Percentiles rank a stretch among this genome's conserved stretches.
Conservation (phyloP, 2,888 invertebrate genomes). For the Anoplius nigerrimus region DNA sequence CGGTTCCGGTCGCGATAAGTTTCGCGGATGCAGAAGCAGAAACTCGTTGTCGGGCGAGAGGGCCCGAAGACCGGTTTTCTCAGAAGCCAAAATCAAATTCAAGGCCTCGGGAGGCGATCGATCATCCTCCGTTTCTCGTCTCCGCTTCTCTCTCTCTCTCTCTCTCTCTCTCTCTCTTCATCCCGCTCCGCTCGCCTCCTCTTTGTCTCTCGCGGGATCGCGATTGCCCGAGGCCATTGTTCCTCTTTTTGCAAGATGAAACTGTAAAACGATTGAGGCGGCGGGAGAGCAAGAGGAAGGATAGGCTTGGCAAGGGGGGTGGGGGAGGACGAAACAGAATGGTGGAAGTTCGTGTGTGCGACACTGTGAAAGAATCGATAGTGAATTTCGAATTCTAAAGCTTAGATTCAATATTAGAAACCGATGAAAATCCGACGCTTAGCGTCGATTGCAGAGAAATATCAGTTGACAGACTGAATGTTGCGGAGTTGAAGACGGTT, state of each 20-base stretch:
- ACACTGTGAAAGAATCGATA: no score
- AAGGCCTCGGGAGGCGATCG: slow-evolving; percentile 38
- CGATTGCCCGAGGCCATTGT: no score
- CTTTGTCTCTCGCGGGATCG: no score
- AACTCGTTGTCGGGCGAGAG: background rate
- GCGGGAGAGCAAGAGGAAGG: no score
- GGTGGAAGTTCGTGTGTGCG: no score
- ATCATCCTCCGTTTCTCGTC: slow-evolving; percentile 33
- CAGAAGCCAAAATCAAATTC: slow-evolving; percentile 40
- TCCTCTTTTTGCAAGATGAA: slow-evolving; percentile 33
- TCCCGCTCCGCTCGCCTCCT: background rate
- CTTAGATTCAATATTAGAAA: no score
- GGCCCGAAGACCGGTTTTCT: slow-evolving; percentile 16
- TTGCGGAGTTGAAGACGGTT: no score
- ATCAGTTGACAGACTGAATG: no score
- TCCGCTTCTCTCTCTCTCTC: slow-evolving; percentile 11
- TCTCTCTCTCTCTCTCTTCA: slow-evolving; percentile 7
- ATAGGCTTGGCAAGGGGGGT: no score
- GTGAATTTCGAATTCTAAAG: no score
- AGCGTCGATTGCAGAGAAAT: no score
- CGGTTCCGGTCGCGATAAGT: background rate
- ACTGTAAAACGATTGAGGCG: slow-evolving; percentile 34
- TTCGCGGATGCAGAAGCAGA: background rate
- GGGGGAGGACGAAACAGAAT: background rate
- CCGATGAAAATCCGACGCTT: no score